A percentile compares a stretch with the other conserved stretches of the same genome.
These are phyloP conservation scores for Hycleus cichorii DNA, from an alignment of 1,140 invertebrate genomes.

Conservation along the genomic window DNA sequence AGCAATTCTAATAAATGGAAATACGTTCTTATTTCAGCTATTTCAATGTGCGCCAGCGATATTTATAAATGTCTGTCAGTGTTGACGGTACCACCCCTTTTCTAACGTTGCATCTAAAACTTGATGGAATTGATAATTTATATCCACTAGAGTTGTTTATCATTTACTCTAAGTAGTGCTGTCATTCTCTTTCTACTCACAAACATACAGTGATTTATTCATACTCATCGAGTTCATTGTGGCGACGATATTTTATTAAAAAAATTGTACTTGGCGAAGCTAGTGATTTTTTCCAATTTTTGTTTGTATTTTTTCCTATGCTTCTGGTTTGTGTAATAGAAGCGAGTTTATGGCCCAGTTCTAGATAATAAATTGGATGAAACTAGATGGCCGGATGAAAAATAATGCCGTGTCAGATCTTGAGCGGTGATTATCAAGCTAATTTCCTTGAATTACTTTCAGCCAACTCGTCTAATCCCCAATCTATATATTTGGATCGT, in stretches of 20 bases:
- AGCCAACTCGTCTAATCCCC: slow-evolving; percentile 9
- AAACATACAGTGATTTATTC: no score
- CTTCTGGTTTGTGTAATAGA: no score
- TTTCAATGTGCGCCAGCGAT: slow-evolving; percentile 18
- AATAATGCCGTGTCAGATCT: slow-evolving; percentile 15
- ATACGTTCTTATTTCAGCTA: slow-evolving; percentile 22
- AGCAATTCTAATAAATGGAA: slow-evolving; percentile 24
- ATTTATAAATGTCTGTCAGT: slow-evolving; percentile 26
- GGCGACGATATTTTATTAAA: no score
- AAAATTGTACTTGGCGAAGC: no score
- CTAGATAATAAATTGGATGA: slow-evolving; percentile 11
- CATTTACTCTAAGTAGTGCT: slow-evolving; percentile 3
- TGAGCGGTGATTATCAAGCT: slow-evolving; percentile 12
- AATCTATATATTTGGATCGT: slow-evolving; percentile 10
- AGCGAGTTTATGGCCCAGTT: no score
- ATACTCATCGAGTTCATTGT: no score
- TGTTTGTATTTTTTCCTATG: no score
- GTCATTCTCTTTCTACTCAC: no score
- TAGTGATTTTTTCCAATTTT: no score
- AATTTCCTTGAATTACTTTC: slow-evolving; percentile 16
- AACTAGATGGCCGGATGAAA: slow-evolving; percentile 3
- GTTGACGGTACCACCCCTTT: slow-evolving; percentile 8
- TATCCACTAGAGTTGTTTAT: slow-evolving; percentile 23
- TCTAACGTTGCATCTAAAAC: slow-evolving; percentile 15
- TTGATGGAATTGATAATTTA: slow-evolving; percentile 27